Evolutionary conservation across 2,888 invertebrate genomes (phyloP), one percentile per base, ranked within the genome.

Genomic region (Eupsilia transversa): DNA sequence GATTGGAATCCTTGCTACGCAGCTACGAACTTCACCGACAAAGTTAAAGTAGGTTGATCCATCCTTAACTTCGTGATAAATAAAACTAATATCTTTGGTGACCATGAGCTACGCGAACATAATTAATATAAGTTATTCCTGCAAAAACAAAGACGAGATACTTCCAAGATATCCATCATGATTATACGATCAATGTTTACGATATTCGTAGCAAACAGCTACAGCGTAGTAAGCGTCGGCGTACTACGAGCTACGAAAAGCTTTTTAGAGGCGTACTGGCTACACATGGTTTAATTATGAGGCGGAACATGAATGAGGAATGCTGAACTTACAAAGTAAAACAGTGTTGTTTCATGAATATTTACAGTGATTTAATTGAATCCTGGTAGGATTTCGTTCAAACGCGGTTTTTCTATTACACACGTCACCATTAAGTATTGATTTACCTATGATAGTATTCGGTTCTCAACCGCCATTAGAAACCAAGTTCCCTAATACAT

Each of bases 161-260:
- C 38, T 69, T 52, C 46, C 33, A 52, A 78, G 72, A 61, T 67
- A 71, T 77, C 71, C 66, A 61, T 71, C 74, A 83, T 75, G 67
- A 85, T 66, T 71, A 68, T 66, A 59, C 65, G 52, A 81, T 75
- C 68, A 67, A 73, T 79, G 70, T 82, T 83, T 76, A 70, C 61
- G 59, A 7, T 61, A 57, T 52, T 70, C 74, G 83, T 87, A 87
- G 82, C 82, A n/a, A 78, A 61, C 72, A n/a, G 79, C 89, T 88
- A 87, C 89, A 86, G 68, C 89, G 89, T 88, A 87, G 89, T 80
- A 75, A 60, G 80, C 72, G 74, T 75, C n/a, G 83, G 79, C 67
- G 66, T 59, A 57, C 76, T 82, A 74, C 76, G 77, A 70, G 77
- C 77, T 79, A 83, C 86, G 80, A 88, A 77, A 33, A 67, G 64